Evolutionary conservation across 2,113 vertebrate species (phyloP), one percentile per base, ranked within the genome.

Genomic region (Pelecanoides urinatrix): DNA sequence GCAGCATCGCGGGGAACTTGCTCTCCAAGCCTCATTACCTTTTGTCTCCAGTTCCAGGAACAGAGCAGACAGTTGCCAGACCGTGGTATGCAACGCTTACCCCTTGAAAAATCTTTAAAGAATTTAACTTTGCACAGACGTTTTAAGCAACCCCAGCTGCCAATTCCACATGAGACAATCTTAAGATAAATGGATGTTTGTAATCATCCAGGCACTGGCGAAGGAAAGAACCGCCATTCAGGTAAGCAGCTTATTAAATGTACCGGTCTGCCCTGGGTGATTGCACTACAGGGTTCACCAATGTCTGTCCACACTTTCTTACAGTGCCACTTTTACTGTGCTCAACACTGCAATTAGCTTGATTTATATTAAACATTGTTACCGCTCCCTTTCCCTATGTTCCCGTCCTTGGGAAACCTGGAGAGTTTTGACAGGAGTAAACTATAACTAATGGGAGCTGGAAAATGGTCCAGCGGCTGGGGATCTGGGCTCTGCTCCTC

Each of bases 131-230:
- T 6, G 17, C 88, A 23, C 83, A 44, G 92, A 36, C 53, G 10
- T 81, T 68, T 89, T 71, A 65, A 97, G 90, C 66, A 23, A 9
- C 53, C 89, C 81, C 94, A 90, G 95, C 92, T 94, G 94, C 96
- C 89, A 95, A 91, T 94, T 82, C 96, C 96, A 96, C 95, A 92
- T 95, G 93, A 97, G 92, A 96, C 88, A 88, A 66, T 0, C 87
- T 6, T 1, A 53, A 94, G 95, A 95, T 89, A 94, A 96, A 92
- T 90, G 92, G 73, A 19, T 94, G 89, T 79, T 92, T 95, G 86
- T 82, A 93, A 79, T 92, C 92, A 94, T 4, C 40, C 84, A 65
- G 91, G 88, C n/a, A 8, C 82, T 93, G 96, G 84, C 23, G 20
- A 53, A 65, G 71, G 89, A 38, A 72, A 77, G 89, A 90, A 73